Percentiles rank a stretch among this genome's conserved stretches.
Conservation (phyloP, 2,797 vertebrate species). For the Dromococcyx pavoninus region DNA sequence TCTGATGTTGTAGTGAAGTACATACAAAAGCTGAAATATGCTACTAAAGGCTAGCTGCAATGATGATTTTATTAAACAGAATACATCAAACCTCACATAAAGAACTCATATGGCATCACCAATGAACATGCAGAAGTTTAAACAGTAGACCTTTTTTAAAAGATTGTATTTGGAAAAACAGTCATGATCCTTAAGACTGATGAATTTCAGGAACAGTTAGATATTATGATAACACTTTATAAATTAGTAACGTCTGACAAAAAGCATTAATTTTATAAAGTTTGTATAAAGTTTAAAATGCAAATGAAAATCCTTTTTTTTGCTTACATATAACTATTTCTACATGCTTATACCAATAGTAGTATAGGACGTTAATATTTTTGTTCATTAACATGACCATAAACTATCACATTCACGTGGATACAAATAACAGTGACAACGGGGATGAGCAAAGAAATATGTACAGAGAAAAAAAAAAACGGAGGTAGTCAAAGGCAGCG, state of each 20-base stretch:
- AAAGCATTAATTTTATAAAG: not conserved
- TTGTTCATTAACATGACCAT: not conserved
- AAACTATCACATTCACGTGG: not conserved
- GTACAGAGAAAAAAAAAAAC: not conserved
- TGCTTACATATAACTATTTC: not conserved
- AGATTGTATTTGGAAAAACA: not conserved
- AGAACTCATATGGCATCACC: not conserved
- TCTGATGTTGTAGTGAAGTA: not conserved
- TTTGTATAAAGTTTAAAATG: not conserved
- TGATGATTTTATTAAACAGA: not conserved
- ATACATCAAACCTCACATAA: not conserved
- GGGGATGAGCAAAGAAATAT: not conserved
- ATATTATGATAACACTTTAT: not conserved
- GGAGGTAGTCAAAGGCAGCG: not conserved
- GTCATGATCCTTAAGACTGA: not conserved
- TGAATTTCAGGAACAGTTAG: not conserved
- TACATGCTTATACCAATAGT: not conserved
- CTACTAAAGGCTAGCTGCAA: not conserved
- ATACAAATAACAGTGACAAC: not conserved
- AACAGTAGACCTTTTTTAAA: not conserved
- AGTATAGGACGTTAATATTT: not conserved
- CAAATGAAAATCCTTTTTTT: accelerated
- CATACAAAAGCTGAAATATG: not conserved
- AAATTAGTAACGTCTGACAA: not conserved
- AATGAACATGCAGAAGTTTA: not conserved